Base-by-base conservation (phyloP, 1,140 invertebrate genomes). In the Diorhabda elongata region DNA sequence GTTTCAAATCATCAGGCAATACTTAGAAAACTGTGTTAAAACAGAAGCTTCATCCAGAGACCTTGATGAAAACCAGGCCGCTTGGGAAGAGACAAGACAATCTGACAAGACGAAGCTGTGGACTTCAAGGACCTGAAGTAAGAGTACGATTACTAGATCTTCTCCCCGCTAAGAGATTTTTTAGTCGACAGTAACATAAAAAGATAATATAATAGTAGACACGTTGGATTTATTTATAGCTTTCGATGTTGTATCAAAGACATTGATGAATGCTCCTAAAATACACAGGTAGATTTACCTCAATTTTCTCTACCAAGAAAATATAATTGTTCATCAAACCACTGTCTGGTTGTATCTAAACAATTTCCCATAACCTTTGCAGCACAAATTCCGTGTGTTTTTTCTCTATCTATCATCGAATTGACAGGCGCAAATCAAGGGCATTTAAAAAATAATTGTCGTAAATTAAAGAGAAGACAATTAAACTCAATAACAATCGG, bases 341-440 rank as follows among this genome's bases (percentile, higher is more conserved):
- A 52, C 6, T 8, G 47, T 6, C 6, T 26, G 47, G n/a, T 8
- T 52, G 6, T 52, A 8, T 52, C 47, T 8, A n/a, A 52, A 52
- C 6, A 8, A 8, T 8, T 52, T 52, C 47, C 47, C 47, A 52
- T 52, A 52, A n/a, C 47, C 47, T 52, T n/a, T 6, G n/a, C 6
- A 52, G n/a, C n/a, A 52, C 2, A 52, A 52, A 52, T 8, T 2
- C 6, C n/a, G n/a, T 52, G 26, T 4, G 47, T 52, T 42, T 52
- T 42, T 60, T 61, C 59, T 57, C 69, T 65, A 70, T 70, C 69
- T 66, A 70, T 70, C 69, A 70, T 59, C 6, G 58, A 42, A 66
- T 70, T 70, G 69, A 70, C 63, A 70, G 64, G 64, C 64, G 64
- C 52, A 69, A 69, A 69, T 61, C 62, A 69, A 60, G 57, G 42